Evolutionary conservation across 2,797 vertebrate species (phyloP).

Genomic region (Chiroxiphia lanceolata): DNA sequence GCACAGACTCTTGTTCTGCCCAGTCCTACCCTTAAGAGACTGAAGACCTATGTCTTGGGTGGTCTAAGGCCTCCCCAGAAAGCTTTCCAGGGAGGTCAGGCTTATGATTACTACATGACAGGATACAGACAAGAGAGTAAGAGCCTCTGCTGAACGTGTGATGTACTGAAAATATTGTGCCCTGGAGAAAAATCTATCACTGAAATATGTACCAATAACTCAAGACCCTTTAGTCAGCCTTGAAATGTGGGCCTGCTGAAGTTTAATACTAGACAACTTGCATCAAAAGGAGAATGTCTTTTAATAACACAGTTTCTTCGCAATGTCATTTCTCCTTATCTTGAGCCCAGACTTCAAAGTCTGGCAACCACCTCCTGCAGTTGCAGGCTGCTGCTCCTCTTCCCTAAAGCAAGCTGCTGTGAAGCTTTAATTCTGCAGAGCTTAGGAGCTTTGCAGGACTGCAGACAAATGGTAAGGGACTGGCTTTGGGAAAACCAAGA

Average conservation of each 20-base stretch:
- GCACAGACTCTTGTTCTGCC: neutral
- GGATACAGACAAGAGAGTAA: conserved; percentile 24
- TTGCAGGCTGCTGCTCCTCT: conserved; percentile 1
- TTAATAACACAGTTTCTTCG: conserved; percentile 41
- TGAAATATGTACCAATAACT: conserved; percentile 54
- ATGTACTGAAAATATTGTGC: conserved; percentile 35
- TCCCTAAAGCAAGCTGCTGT: conserved; percentile 25
- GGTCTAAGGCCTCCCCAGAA: conserved; percentile 6
- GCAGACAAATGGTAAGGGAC: conserved; percentile 25
- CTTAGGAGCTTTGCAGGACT: conserved; percentile 39
- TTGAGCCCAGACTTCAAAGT: conserved; percentile 44
- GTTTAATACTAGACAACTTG: conserved; percentile 15
- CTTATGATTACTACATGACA: conserved; percentile 11
- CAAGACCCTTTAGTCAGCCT: conserved; percentile 37
- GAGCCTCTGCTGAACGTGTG: neutral
- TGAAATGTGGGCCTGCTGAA: conserved; percentile 23
- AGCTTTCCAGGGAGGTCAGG: conserved; percentile 31
- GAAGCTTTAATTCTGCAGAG: conserved; percentile 41
- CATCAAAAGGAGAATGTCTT: conserved; percentile 39
- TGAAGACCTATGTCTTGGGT: neutral
- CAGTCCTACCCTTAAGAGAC: neutral
- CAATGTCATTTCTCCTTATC: conserved; percentile 26
- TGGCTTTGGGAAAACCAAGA: neutral
- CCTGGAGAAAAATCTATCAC: conserved; percentile 21
- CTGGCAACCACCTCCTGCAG: conserved; percentile 34